Evolutionary conservation across 2,888 invertebrate species (phyloP).

Genomic region (Crossocerus cetratus): DNA sequence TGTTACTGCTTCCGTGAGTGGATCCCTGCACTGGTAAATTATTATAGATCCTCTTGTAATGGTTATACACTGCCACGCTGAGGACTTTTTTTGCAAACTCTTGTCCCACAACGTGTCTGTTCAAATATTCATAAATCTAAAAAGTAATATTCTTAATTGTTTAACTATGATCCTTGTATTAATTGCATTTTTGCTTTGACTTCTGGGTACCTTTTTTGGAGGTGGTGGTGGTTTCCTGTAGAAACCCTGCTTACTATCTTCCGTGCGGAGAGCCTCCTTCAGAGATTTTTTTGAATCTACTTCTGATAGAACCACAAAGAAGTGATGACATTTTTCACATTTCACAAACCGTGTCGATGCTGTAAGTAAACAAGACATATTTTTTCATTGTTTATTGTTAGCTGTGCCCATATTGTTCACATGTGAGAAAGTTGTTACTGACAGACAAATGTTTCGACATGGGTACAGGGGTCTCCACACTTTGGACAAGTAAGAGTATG

Average conservation of each 20-base stretch:
- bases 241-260: conserved; percentile 84
- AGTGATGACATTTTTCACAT: conserved; percentile 98
- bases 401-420: background rate
- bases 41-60: conserved; percentile 98
- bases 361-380: conserved; percentile 55
- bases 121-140: conserved; percentile 95
- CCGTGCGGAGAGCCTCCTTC: conserved; percentile 84
- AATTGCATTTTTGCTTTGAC: too few species aligned
- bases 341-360: conserved; percentile 96
- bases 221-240: conserved; percentile 94
- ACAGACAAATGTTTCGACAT: conserved; percentile 97
- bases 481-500: conserved; percentile 94
- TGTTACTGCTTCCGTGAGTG: conserved; percentile 58
- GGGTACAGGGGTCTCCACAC: conserved; percentile 97
- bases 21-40: conserved; percentile 82
- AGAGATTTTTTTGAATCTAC: conserved; percentile 92
- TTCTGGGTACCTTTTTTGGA: conserved; percentile 85
- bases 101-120: conserved; percentile 98
- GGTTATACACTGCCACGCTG: conserved; percentile 98
- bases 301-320: conserved; percentile 97
- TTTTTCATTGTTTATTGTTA: conserved; percentile 6
- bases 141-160: conserved; percentile 35
- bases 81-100: conserved; percentile 98
- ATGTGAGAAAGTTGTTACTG: conserved; percentile 68
- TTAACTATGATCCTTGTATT: too few species aligned